These are phyloP conservation scores for Lottia scabra DNA, from an alignment of 2,888 invertebrate genomes.

Conservation along the genomic window DNA sequence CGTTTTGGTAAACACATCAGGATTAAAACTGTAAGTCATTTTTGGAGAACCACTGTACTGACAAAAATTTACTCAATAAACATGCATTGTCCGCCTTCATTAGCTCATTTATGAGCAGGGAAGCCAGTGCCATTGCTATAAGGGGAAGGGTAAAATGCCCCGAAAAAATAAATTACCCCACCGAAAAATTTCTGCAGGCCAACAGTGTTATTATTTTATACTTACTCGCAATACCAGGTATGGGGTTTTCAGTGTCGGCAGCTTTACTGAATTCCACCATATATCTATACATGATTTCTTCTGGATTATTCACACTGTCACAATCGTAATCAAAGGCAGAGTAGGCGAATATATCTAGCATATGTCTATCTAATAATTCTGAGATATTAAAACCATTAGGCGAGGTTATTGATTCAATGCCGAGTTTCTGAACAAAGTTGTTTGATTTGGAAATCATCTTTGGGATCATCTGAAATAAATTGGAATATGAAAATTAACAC, in stretches of 20 bases:
- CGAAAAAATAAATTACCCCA: no score
- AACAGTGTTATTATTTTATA: background rate
- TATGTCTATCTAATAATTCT: constrained; percentile 9
- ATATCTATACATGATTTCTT: constrained; percentile 11
- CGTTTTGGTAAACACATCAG: no score
- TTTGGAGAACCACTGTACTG: no score
- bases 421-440: background rate
- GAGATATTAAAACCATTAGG: background rate
- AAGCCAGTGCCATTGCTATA: no score
- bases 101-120: no score
- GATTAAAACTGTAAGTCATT: no score
- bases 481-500: background rate
- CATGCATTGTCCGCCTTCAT: no score
- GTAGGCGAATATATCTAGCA: constrained; percentile 16
- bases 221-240: constrained; percentile 18
- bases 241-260: constrained; percentile 10
- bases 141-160: no score
- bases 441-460: background rate
- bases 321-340: constrained; percentile 15
- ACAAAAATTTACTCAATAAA: no score
- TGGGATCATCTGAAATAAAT: background rate
- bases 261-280: constrained; percentile 4
- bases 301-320: constrained; percentile 13
- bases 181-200: no score
- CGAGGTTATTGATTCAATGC: background rate